Base-by-base conservation (phyloP, 2,888 invertebrate species). In the Drosophila recens region DNA sequence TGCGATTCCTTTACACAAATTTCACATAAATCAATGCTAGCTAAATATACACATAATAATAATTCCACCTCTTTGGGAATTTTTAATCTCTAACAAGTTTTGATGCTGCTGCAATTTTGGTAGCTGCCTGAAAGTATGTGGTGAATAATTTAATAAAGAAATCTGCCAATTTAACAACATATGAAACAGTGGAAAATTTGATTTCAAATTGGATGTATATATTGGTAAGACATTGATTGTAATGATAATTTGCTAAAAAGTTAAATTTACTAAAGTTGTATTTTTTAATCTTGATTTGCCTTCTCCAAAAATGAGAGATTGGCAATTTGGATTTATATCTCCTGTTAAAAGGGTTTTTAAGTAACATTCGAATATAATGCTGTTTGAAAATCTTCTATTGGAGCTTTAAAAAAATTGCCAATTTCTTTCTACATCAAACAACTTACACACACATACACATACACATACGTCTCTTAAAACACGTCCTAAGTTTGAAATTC, bases 11-110 rank as follows among this genome's bases (percentile, higher is more conserved):
- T 67, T 33, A 15, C 66, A 67, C 53, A 67, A 57, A 46, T 46
- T 83, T 45, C 45, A 69, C 81, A 87, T 82, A 83, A 83, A 82
- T 87, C 81, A 82, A 69, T 70, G 49, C 63, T 64, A 62, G 40
- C 13, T 38, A 43, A 72, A 68, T 58, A 42, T 45, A 20, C 20
- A 69, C 23, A 54, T 54, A 48, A 77, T 46, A 49, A 63, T 51
- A 72, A 71, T 77, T 67, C 46, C 40, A 64, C 51, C 11, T 51
- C 23, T 23, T 4, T 23, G 4, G 23, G 42, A 45, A 49, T 65
- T 33, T 59, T 10, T 20, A 23, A 49, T 42, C 15, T 45, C 6
- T 5, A 33, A 11, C 34, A 5, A 45, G 42, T 42, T 57, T 34
- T 15, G 10, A n/a, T 61, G 42, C 4, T n/a, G 65, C 5, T 15